Percentiles rank a stretch among this genome's conserved stretches.
These are phyloP conservation scores for Eristalinus sepulchralis DNA, from an alignment of 2,888 invertebrate genomes.

Conservation along the genomic window DNA sequence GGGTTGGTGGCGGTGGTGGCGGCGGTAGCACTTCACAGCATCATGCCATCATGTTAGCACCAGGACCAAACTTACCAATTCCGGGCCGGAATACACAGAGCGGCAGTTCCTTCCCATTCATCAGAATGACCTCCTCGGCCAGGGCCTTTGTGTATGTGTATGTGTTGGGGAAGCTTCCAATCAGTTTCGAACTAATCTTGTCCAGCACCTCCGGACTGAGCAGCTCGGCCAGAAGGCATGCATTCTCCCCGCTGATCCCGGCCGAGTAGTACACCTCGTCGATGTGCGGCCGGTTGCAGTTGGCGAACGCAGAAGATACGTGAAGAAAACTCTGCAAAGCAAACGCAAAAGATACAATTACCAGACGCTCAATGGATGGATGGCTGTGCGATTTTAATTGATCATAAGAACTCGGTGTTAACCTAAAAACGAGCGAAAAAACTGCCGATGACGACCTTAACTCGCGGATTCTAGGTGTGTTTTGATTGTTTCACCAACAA, in stretches of 20 bases:
- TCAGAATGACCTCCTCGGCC: constrained; percentile 84
- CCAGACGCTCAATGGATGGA: background rate
- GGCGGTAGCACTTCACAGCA: no score
- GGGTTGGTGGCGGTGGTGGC: background rate
- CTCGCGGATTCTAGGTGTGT: constrained; percentile 52
- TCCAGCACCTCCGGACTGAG: constrained; percentile 78
- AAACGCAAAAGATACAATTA: constrained; percentile 13
- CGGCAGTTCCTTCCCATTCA: constrained; percentile 83
- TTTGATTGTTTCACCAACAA: background rate
- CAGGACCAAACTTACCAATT: constrained; percentile 82
- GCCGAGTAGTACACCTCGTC: constrained; percentile 80
- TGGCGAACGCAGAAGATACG: constrained; percentile 87
- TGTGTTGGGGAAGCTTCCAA: constrained; percentile 84
- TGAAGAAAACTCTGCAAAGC: constrained; percentile 82
- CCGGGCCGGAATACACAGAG: constrained; percentile 86
- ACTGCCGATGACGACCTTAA: constrained; percentile 56
- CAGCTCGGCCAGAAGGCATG: constrained; percentile 76
- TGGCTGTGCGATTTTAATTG: constrained; percentile 63
- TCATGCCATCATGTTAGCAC: no score
- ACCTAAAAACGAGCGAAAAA: constrained; percentile 41
- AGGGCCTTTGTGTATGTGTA: constrained; percentile 88
- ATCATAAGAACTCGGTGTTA: constrained; percentile 65
- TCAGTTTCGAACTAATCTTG: constrained; percentile 74
- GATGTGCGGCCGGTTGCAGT: constrained; percentile 81
- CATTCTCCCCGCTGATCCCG: constrained; percentile 77